These are phyloP conservation scores for Aphelenchoides avenae DNA, from an alignment of 1,140 invertebrate species.

Conservation along the genomic window DNA sequence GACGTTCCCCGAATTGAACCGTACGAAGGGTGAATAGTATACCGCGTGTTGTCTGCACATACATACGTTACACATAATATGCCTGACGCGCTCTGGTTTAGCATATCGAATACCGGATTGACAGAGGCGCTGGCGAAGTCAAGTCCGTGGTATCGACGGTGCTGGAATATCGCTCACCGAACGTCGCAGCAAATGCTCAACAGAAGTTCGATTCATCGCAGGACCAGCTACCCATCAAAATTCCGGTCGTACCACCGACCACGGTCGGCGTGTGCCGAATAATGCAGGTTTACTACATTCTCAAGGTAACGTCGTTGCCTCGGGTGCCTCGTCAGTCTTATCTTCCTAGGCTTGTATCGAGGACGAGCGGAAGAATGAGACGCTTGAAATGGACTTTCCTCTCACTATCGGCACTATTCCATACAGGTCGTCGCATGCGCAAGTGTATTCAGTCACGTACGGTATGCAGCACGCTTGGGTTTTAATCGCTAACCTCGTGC, in stretches of 20 bases:
- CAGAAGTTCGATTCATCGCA: slow-evolving; percentile 67
- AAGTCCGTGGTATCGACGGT: slow-evolving; percentile 72
- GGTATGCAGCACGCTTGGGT: slow-evolving; percentile 63
- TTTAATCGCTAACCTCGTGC: slow-evolving; percentile 12
- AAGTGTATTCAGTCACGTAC: slow-evolving; percentile 69
- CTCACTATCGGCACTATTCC: slow-evolving; percentile 75
- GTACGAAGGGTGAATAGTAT: too few species aligned
- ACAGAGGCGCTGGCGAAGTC: slow-evolving; percentile 69
- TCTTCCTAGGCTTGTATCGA: slow-evolving; percentile 33
- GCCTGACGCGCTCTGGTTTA: slow-evolving; percentile 59
- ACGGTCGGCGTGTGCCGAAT: slow-evolving; percentile 72
- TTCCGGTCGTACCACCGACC: slow-evolving; percentile 76
- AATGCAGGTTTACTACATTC: slow-evolving; percentile 74
- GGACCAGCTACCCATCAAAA: slow-evolving; percentile 61
- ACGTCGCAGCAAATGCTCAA: slow-evolving; percentile 37
- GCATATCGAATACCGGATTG: slow-evolving; percentile 76
- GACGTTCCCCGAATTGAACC: too few species aligned
- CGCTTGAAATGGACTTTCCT: slow-evolving; percentile 74
- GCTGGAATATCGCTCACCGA: slow-evolving; percentile 66
- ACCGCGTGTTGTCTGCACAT: too few species aligned
- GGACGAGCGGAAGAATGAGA: slow-evolving; percentile 72
- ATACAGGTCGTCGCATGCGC: slow-evolving; percentile 71
- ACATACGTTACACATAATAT: slow-evolving; percentile 13
- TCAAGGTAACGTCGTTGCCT: slow-evolving; percentile 69
- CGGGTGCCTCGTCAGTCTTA: background rate